These are phyloP conservation scores for Germaria angustata DNA, from an alignment of 2,888 invertebrate genomes.

Conservation along the genomic window DNA sequence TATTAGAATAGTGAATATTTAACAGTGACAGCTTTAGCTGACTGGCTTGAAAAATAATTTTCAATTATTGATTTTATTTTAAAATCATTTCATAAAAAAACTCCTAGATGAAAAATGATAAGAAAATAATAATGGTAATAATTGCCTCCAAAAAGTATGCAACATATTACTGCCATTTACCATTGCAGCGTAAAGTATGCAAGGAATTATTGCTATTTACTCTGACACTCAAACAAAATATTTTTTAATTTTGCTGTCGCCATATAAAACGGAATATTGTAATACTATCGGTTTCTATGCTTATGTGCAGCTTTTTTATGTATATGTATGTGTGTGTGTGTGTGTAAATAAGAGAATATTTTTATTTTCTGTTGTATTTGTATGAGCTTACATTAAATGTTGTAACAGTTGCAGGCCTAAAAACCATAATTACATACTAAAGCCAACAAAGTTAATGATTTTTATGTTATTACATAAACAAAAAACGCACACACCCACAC, in stretches of 20 bases:
- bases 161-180: constrained; percentile 5
- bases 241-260: neutral
- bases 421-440: constrained; percentile 73
- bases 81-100: too few species aligned
- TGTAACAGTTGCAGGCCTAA: constrained; percentile 66
- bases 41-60: too few species aligned
- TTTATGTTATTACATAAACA: constrained; percentile 47
- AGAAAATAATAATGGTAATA: too few species aligned
- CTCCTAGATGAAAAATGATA: too few species aligned
- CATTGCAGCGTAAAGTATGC: too few species aligned
- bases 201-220: too few species aligned
- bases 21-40: too few species aligned
- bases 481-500: neutral
- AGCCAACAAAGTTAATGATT: constrained; percentile 68
- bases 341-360: neutral
- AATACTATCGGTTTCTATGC: too few species aligned
- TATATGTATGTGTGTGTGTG: constrained; percentile 5
- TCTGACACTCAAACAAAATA: neutral
- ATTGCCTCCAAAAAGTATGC: neutral
- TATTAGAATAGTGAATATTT: too few species aligned
- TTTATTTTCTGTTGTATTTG: neutral
- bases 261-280: too few species aligned
- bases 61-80: too few species aligned
- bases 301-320: neutral
- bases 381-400: constrained; percentile 48